Evolutionary conservation across 2,888 invertebrate species (phyloP).

Genomic region (Xylota sylvarum): DNA sequence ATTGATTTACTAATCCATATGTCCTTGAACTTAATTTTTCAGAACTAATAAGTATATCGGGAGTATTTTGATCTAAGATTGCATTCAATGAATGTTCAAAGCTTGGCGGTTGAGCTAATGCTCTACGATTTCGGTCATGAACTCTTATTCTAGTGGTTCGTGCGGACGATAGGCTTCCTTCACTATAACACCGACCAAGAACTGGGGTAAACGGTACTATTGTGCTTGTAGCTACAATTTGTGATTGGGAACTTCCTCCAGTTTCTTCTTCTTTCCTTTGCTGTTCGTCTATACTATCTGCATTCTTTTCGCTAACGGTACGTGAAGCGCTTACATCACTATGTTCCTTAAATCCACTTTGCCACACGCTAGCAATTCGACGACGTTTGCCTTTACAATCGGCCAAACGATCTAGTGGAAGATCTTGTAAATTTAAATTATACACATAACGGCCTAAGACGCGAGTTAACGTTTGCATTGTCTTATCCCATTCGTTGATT

Average conservation of each 20-base stretch:
- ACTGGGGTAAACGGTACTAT: constrained; percentile 80
- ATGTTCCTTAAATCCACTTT: constrained; percentile 77
- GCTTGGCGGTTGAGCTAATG: constrained; percentile 79
- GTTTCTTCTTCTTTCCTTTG: constrained; percentile 76
- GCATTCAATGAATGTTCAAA: constrained; percentile 81
- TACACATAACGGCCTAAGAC: constrained; percentile 98
- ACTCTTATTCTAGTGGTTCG: constrained; percentile 79
- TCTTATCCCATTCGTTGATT: constrained; percentile 98
- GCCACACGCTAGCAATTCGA: constrained; percentile 85
- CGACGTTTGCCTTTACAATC: constrained; percentile 91
- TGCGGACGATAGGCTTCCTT: constrained; percentile 85
- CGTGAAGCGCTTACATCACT: constrained; percentile 53
- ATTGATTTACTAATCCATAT: constrained; percentile 18
- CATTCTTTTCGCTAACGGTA: constrained; percentile 70
- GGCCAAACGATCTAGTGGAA: constrained; percentile 91
- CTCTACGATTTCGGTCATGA: constrained; percentile 78
- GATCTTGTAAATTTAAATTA: constrained; percentile 94
- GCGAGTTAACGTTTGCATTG: constrained; percentile 97
- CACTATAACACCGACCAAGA: constrained; percentile 86
- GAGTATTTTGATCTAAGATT: constrained; percentile 79
- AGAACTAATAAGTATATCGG: constrained; percentile 78
- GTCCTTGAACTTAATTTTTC: constrained; percentile 78
- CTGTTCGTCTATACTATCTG: constrained; percentile 56
- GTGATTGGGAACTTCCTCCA: constrained; percentile 69
- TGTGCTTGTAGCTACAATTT: constrained; percentile 63